These are phyloP conservation scores for Luscinia luscinia DNA, from an alignment of 2,797 vertebrate genomes.

Conservation along the genomic window DNA sequence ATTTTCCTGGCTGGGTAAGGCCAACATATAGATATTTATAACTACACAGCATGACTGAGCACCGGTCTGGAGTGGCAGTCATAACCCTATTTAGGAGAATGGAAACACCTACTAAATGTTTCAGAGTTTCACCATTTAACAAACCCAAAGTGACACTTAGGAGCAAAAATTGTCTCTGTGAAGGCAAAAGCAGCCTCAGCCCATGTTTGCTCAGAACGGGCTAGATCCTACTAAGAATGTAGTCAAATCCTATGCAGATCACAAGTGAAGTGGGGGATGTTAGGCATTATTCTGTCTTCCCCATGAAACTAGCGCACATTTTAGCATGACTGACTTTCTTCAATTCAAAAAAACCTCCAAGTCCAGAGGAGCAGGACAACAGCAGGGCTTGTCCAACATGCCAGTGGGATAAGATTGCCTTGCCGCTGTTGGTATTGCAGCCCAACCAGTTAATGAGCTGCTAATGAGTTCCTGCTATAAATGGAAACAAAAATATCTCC, in stretches of 20 bases:
- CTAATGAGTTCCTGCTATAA: not conserved
- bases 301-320: not conserved
- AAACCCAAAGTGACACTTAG: not conserved
- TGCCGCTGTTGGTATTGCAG: not conserved
- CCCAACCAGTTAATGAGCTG: not conserved
- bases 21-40: not conserved
- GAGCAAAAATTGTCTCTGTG: not conserved
- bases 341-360: not conserved
- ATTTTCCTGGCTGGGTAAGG: not conserved
- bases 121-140: slow-evolving; percentile 10
- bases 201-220: not conserved
- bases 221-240: not conserved
- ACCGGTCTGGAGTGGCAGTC: not conserved
- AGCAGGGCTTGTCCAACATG: not conserved
- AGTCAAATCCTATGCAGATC: slow-evolving; percentile 8
- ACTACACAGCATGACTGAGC: not conserved
- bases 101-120: slow-evolving; percentile 22
- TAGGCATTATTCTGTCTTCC: not conserved
- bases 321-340: not conserved
- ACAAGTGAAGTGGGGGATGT: not conserved
- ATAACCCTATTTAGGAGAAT: not conserved
- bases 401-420: not conserved
- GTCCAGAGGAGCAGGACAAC: not conserved
- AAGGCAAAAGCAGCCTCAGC: not conserved
- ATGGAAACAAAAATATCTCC: not conserved